These are phyloP conservation scores for Wiebesia pumilae DNA, from an alignment of 1,140 invertebrate genomes.

Conservation along the genomic window DNA sequence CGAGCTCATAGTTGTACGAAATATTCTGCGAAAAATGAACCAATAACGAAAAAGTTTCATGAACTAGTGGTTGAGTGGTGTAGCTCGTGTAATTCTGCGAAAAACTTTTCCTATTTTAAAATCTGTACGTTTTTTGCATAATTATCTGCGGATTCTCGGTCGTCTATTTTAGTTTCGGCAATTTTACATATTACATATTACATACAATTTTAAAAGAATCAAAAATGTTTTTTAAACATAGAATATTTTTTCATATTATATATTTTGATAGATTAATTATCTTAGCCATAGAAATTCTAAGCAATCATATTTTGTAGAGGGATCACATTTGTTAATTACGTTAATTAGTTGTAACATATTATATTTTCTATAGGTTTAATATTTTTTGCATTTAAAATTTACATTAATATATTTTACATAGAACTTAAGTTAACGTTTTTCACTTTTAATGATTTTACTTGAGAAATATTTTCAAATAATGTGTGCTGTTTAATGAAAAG, in stretches of 20 bases:
- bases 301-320: too few relatives aligned
- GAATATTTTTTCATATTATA: background rate
- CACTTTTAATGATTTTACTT: background rate
- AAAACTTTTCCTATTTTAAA: constrained; percentile 17
- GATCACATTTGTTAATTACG: background rate
- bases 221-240: too few relatives aligned
- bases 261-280: background rate
- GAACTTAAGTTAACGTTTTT: background rate
- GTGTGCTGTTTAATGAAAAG: background rate
- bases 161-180: background rate
- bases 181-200: background rate
- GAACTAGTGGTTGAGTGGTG: background rate
- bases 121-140: background rate
- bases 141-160: background rate
- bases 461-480: background rate
- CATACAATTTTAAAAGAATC: too few relatives aligned
- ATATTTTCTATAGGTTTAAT: background rate
- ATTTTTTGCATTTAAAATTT: background rate
- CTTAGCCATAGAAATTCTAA: background rate
- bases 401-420: background rate
- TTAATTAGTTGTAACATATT: background rate
- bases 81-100: background rate
- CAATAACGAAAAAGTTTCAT: constrained; percentile 30
- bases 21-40: constrained; percentile 6
- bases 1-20: background rate